These are phyloP conservation scores for Caerostris darwini DNA, from an alignment of 1,140 invertebrate genomes.

Conservation along the genomic window DNA sequence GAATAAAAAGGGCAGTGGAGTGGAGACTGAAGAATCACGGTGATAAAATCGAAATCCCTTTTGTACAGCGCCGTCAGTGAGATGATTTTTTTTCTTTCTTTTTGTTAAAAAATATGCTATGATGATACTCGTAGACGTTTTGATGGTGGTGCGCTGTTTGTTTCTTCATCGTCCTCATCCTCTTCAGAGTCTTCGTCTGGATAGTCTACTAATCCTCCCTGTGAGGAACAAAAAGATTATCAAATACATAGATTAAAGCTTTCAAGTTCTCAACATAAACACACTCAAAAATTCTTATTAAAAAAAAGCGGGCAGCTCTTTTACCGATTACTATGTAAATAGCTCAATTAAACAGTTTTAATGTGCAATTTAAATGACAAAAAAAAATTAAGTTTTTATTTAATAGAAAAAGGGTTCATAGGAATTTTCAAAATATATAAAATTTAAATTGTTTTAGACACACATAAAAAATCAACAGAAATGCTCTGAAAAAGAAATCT, in stretches of 20 bases:
- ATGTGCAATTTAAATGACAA: no score
- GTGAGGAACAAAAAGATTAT: slow-evolving; percentile 77
- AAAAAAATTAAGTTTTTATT: no score
- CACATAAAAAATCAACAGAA: no score
- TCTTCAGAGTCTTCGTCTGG: slow-evolving; percentile 97
- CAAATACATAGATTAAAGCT: neutral
- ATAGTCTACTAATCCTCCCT: slow-evolving; percentile 95
- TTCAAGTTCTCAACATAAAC: neutral
- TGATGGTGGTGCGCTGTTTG: slow-evolving; percentile 82
- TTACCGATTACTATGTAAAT: no score
- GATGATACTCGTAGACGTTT: slow-evolving; percentile 84
- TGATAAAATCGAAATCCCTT: slow-evolving; percentile 63
- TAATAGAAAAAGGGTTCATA: no score
- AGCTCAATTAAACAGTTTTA: no score
- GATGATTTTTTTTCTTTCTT: neutral
- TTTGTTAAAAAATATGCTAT: slow-evolving; percentile 77
- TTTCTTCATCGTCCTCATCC: slow-evolving; percentile 86
- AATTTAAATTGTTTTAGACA: no score
- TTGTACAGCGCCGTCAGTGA: slow-evolving; percentile 56
- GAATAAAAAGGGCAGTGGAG: slow-evolving; percentile 53
- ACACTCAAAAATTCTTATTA: no score
- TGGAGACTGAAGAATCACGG: slow-evolving; percentile 24
- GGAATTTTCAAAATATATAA: no score
- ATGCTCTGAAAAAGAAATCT: no score
- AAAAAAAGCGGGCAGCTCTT: no score